Evolutionary conservation across 2,797 vertebrate species (phyloP).

Genomic region (Amblyopsis hoosieri): DNA sequence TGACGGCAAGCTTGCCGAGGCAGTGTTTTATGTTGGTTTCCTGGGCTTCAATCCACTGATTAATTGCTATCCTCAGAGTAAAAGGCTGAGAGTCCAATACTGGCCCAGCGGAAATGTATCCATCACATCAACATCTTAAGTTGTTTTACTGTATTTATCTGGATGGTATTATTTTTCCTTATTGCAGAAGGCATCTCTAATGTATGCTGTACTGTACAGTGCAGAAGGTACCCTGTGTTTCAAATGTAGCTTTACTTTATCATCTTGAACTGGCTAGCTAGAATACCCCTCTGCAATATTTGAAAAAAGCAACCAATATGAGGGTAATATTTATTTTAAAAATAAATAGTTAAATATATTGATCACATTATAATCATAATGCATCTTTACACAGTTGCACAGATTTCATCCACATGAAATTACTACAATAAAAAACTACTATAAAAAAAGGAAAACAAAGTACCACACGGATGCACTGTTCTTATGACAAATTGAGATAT

Average conservation of each 20-base stretch:
- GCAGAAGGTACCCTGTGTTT: conserved; percentile 17
- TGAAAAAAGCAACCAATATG: conserved; percentile 45
- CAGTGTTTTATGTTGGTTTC: conserved; percentile 72
- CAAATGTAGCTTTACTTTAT: conserved; percentile 19
- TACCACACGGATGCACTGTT: conserved; percentile 11
- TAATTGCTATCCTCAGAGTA: conserved; percentile 62
- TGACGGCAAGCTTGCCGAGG: conserved; percentile 56
- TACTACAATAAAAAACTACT: conserved; percentile 34
- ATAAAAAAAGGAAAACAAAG: conserved; percentile 15
- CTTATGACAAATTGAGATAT: conserved; percentile 8
- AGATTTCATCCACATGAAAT: conserved; percentile 44
- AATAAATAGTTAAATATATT: conserved; percentile 57
- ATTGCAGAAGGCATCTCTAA: conserved; percentile 1
- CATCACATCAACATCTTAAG: conserved; percentile 48
- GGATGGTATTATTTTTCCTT: not conserved
- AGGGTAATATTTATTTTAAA: conserved; percentile 62
- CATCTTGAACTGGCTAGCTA: conserved; percentile 29
- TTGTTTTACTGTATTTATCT: conserved; percentile 16
- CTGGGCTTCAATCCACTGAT: conserved; percentile 69
- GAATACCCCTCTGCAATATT: conserved; percentile 28
- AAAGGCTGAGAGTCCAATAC: conserved; percentile 45
- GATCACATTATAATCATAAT: conserved; percentile 58
- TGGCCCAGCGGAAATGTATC: conserved; percentile 46
- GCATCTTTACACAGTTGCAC: conserved; percentile 44
- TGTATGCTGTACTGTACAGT: not conserved